Conservation (phyloP, 2,113 vertebrate genomes). For the Aegithalos caudatus region DNA sequence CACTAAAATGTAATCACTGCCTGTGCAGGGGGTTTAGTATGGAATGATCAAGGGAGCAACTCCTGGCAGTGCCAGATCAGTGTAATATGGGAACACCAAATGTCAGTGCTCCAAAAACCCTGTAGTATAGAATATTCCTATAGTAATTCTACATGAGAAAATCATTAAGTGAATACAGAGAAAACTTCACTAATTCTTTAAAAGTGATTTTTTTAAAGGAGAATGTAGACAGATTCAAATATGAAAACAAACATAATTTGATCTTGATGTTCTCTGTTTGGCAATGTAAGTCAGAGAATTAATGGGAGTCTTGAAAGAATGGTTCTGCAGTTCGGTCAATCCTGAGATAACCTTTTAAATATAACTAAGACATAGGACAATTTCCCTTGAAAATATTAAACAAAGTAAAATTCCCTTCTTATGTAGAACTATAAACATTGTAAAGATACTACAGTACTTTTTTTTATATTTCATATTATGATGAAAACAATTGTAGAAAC, state of each 20-base stretch:
- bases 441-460: not conserved
- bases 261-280: not conserved
- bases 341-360: not conserved
- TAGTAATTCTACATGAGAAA: not conserved
- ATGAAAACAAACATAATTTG: not conserved
- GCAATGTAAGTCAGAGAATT: not conserved
- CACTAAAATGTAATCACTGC: not conserved
- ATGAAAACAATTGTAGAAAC: not conserved
- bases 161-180: not conserved
- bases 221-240: not conserved
- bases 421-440: not conserved
- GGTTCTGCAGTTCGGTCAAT: not conserved
- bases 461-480: not conserved
- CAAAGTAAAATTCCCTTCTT: not conserved
- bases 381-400: not conserved
- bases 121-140: not conserved
- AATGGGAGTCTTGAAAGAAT: not conserved
- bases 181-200: not conserved
- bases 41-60: not conserved
- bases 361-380: not conserved
- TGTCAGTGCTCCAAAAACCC: not conserved
- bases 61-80: not conserved
- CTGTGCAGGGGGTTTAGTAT: not conserved
- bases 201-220: not conserved
- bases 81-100: not conserved